Percentiles rank a stretch among this genome's conserved stretches.
Conservation (phyloP, 2,113 vertebrate species). For the Vulpes ferrilata region DNA sequence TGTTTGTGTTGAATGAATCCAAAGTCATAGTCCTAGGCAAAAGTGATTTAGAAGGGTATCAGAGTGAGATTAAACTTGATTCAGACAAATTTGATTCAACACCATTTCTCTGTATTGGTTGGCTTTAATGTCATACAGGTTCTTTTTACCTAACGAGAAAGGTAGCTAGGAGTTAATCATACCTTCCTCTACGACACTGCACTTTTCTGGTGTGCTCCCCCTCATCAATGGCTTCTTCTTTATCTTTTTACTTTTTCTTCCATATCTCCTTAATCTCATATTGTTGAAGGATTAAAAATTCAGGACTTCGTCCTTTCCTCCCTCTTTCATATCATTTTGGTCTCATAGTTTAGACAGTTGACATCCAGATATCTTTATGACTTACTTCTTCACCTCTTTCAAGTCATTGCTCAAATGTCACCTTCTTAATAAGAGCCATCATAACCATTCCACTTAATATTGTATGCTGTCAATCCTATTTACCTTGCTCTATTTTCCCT, state of each 20-base stretch:
- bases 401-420: background rate
- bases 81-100: background rate
- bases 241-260: background rate
- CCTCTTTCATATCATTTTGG: background rate
- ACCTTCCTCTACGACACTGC: background rate
- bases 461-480: background rate
- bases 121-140: background rate
- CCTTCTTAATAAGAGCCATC: background rate
- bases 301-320: background rate
- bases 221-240: too few relatives aligned
- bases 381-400: background rate
- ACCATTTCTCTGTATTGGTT: background rate
- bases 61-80: background rate
- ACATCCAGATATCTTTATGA: background rate
- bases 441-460: background rate
- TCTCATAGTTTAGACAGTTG: background rate
- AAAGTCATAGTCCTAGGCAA: background rate
- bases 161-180: background rate
- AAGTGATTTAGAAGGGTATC: background rate
- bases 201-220: background rate
- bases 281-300: background rate
- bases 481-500: background rate
- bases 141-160: background rate
- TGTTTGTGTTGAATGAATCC: background rate
- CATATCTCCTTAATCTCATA: background rate